These are phyloP conservation scores for Ptychoptera contaminata DNA, from an alignment of 2,888 invertebrate genomes.

Conservation along the genomic window DNA sequence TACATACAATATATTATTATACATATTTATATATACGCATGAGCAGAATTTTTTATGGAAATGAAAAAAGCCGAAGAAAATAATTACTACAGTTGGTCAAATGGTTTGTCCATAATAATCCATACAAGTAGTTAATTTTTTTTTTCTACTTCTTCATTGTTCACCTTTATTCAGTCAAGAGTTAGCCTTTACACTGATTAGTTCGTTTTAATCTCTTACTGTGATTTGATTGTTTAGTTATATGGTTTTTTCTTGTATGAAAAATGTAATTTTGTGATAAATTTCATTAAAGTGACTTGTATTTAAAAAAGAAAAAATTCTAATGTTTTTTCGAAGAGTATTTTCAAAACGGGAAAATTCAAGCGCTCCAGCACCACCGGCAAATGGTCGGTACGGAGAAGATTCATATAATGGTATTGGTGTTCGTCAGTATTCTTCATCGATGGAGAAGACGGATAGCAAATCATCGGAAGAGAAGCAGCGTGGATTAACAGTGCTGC, in stretches of 20 bases:
- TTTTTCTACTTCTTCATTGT: no score
- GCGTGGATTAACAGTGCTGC: slow-evolving; percentile 20
- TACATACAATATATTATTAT: no score
- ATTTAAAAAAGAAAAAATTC: not conserved
- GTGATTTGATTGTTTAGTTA: not conserved
- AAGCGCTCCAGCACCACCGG: slow-evolving; percentile 4
- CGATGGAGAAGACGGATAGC: no score
- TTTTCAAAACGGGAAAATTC: slow-evolving; percentile 6
- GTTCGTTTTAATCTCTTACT: no score
- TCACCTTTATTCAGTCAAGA: no score
- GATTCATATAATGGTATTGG: not conserved
- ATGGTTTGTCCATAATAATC: no score
- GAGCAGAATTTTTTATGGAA: no score
- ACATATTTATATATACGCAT: no score
- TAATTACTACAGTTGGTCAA: no score
- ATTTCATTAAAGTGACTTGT: not conserved
- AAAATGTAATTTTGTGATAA: not conserved
- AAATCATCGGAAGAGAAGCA: slow-evolving; percentile 5
- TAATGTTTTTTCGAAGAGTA: slow-evolving; percentile 9
- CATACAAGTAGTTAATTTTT: no score
- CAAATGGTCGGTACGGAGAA: slow-evolving; percentile 3
- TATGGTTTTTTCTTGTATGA: not conserved
- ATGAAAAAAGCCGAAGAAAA: no score
- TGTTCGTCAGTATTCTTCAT: not conserved
- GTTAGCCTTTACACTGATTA: no score